phyloP scores from a whole-genome alignment of 64 coral and sea anemone species.

The Exaiptasia diaphana region DNA sequence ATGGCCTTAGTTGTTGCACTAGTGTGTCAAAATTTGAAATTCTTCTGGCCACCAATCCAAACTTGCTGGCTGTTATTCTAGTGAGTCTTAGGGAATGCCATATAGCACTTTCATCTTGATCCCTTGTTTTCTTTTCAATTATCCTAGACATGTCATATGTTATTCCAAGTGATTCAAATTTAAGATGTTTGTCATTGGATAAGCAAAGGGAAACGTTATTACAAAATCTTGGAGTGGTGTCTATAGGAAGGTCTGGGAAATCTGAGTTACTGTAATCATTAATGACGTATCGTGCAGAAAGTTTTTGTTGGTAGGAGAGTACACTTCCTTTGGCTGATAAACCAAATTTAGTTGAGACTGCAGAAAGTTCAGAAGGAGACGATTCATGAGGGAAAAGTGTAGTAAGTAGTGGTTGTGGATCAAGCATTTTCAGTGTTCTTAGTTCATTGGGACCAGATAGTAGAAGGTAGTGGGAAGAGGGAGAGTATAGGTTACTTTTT shows the following conservation, averaged over 20 bases:
- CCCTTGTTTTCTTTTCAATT: neutral
- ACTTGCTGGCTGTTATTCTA: conserved; percentile 64
- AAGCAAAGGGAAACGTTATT: conserved; percentile 21
- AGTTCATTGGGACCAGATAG: neutral
- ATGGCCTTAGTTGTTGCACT: conserved; percentile 7
- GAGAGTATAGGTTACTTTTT: conserved; percentile 51
- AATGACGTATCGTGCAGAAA: conserved; percentile 37
- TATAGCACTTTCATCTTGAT: conserved; percentile 15
- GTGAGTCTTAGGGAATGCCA: conserved; percentile 31
- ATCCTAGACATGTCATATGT: neutral
- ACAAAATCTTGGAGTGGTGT: conserved; percentile 26
- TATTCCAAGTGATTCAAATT: neutral
- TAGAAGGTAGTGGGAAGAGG: neutral
- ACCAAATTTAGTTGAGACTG: conserved; percentile 27
- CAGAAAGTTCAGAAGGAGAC: neutral
- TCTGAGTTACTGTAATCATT: conserved; percentile 45
- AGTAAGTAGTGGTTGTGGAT: conserved; percentile 33
- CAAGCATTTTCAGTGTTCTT: conserved; percentile 9
- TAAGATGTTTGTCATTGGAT: conserved; percentile 6
- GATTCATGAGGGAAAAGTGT: conserved; percentile 23
- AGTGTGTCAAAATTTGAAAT: conserved; percentile 47
- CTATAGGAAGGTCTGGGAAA: conserved; percentile 33
- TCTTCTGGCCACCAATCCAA: conserved; percentile 28
- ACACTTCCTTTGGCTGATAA: conserved; percentile 23
- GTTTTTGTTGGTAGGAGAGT: conserved; percentile 53